Evolutionary conservation across 2,797 vertebrate species (phyloP).

Genomic region (Phoebastria nigripes): DNA sequence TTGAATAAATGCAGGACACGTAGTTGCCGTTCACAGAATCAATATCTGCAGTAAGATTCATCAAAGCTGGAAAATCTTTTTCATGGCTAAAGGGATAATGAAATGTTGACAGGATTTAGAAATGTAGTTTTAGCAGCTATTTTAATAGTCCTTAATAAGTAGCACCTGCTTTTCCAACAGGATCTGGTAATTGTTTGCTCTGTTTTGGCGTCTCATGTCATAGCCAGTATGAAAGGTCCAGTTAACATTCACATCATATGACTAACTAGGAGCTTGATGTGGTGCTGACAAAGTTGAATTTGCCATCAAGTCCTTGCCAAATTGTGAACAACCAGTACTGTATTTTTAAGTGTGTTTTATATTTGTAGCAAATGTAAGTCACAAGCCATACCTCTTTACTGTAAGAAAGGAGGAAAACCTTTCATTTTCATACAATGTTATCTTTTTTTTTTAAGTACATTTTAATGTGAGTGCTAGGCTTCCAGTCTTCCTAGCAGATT

Average conservation of each 20-base stretch:
- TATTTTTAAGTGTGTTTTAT: neutral
- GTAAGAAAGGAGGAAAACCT: neutral
- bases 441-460: neutral
- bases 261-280: neutral
- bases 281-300: constrained; percentile 11
- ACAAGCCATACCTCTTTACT: neutral
- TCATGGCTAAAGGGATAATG: neutral
- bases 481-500: neutral
- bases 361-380: neutral
- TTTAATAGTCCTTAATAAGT: neutral
- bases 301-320: neutral
- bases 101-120: neutral
- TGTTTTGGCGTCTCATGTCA: neutral
- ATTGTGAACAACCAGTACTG: neutral
- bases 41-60: neutral
- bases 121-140: neutral
- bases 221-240: neutral
- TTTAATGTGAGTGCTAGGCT: neutral
- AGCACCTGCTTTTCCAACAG: neutral
- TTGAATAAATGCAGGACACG: neutral
- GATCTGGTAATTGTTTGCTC: neutral
- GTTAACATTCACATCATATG: neutral
- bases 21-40: neutral
- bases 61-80: neutral
- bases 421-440: neutral